A percentile compares a stretch with the other conserved stretches of the same genome.
These are phyloP conservation scores for Platyscapa corneri DNA, from an alignment of 1,140 invertebrate species.

Conservation along the genomic window DNA sequence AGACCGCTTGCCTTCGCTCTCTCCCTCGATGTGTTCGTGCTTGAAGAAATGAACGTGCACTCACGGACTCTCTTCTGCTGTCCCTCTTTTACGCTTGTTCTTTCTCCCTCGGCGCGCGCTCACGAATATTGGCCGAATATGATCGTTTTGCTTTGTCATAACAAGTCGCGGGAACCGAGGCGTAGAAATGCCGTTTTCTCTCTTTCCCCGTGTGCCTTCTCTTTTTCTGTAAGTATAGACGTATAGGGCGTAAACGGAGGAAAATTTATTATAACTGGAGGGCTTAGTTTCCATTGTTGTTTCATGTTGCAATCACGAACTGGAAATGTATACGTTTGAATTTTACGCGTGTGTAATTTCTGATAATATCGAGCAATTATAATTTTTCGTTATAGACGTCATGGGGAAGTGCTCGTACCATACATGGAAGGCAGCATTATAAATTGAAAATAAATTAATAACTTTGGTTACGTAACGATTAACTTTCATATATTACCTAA, in stretches of 20 bases:
- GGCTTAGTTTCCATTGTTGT: background rate
- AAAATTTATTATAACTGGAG: slow-evolving; percentile 31
- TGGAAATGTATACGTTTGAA: background rate
- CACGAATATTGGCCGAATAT: slow-evolving; percentile 6
- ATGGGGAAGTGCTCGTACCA: background rate
- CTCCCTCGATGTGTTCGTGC: background rate
- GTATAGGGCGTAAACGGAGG: slow-evolving; percentile 4
- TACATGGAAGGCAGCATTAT: background rate
- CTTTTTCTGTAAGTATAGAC: background rate
- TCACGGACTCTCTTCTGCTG: background rate
- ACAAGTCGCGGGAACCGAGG: background rate
- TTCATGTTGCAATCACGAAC: background rate
- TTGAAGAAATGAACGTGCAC: slow-evolving; percentile 19
- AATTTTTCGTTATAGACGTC: background rate
- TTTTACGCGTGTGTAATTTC: background rate
- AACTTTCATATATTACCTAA: background rate
- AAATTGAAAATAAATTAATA: background rate
- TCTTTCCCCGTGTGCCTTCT: background rate
- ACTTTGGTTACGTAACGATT: background rate
- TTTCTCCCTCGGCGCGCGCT: background rate
- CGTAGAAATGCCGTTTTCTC: slow-evolving; percentile 8
- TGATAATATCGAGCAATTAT: background rate
- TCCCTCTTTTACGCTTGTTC: background rate
- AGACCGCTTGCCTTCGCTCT: background rate
- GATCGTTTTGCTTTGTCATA: slow-evolving; percentile 50